phyloP scores from a whole-genome alignment of 2,888 invertebrate genomes.

The Cantharis rufa region DNA sequence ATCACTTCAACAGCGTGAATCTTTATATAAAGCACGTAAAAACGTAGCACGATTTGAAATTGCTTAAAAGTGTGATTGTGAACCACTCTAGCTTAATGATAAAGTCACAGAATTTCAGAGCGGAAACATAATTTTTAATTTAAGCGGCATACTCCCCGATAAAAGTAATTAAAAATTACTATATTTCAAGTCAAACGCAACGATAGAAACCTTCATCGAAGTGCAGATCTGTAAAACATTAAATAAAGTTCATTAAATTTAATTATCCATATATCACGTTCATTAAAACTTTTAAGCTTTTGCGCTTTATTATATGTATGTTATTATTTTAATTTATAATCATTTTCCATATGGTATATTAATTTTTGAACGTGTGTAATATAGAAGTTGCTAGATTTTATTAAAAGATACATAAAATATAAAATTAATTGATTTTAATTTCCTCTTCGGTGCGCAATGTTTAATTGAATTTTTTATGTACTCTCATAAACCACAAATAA shows the following conservation, averaged over 20 bases:
- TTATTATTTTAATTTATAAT: background rate
- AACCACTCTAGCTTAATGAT: constrained; percentile 13
- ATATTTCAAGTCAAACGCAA: constrained; percentile 22
- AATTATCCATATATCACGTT: constrained; percentile 4
- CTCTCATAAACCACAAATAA: background rate
- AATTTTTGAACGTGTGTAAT: background rate
- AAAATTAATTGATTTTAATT: background rate
- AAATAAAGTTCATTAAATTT: constrained; percentile 5
- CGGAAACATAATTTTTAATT: constrained; percentile 46
- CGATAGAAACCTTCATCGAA: constrained; percentile 19
- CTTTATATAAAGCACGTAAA: background rate
- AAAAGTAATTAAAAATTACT: constrained; percentile 36
- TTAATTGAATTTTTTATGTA: background rate
- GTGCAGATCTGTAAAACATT: constrained; percentile 7
- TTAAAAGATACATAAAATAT: background rate
- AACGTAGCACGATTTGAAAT: background rate
- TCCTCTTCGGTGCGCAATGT: background rate
- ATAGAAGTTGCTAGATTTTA: background rate
- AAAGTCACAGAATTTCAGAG: constrained; percentile 22
- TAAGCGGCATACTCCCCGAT: constrained; percentile 34
- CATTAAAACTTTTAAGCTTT: constrained; percentile 2
- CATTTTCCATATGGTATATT: background rate
- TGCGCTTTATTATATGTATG: background rate
- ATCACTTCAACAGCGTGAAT: background rate
- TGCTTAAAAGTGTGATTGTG: constrained; percentile 5